Evolutionary conservation across 2,113 vertebrate species (phyloP), one percentile per base, ranked within the genome.

Genomic region (Herpailurus yagouaroundi): DNA sequence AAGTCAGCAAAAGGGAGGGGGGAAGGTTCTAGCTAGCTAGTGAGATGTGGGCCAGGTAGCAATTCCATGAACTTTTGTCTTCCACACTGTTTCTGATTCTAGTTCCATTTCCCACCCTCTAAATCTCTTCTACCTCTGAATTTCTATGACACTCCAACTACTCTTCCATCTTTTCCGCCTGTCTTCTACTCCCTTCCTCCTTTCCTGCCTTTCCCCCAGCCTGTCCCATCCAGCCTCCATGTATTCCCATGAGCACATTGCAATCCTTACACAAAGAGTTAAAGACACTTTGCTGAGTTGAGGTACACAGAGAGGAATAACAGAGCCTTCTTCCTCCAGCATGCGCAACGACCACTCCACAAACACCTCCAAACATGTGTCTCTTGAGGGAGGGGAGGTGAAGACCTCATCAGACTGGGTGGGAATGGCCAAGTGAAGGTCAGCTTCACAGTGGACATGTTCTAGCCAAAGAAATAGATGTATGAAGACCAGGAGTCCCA

Each of bases 341-440:
- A 0, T 0, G 1, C 8, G 6, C 33, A 12, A 11, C 33, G 3
- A n/a, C 57, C 63, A 50, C 50, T 45, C 38, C 50, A 27, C 57
- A 92, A 64, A 57, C 52, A 27, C 71, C 7, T 4, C 29, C 38
- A 41, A 23, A 63, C 21, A 5, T 1, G 9, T 8, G 21, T 82
- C n/a, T 90, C 38, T 52, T 12, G 5, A 38, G 21, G 69, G 25
- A 4, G 16, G 83, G 21, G 7, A 38, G 41, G 27, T 3, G 21
- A 52, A 83, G 19, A n/a, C 25, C 60, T 36, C 41, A 13, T 3
- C 16, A 21, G 12, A 1, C 5, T 45, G 60, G n/a, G 73, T 13
- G 29, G 48, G 48, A 83, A 31, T 18, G 6, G 55, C 69, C 71
- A 63, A 9, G 36, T 36, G 12, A 19, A 69, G 41, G 13, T 50